phyloP scores from a whole-genome alignment of 2,888 invertebrate genomes.

The Sycophila texana region DNA sequence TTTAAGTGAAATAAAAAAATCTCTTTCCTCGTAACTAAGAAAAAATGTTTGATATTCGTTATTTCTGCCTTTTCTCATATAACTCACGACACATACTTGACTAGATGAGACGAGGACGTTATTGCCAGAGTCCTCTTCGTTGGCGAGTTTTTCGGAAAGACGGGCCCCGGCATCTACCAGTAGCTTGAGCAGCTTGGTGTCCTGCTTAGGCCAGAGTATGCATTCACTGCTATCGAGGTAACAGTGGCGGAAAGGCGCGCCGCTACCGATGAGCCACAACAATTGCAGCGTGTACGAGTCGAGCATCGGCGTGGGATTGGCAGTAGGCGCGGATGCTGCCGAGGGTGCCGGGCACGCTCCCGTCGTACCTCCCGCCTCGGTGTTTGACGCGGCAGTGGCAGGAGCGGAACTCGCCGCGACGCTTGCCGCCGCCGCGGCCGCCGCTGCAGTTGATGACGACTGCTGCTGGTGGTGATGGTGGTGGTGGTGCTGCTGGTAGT shows the following conservation, averaged over 20 bases:
- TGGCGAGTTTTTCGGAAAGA: conserved; percentile 73
- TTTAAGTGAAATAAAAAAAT: too few relatives aligned
- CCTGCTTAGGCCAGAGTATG: conserved; percentile 76
- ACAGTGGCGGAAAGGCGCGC: conserved; percentile 74
- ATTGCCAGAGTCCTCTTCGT: conserved; percentile 71
- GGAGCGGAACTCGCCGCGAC: neutral
- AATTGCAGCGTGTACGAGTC: conserved; percentile 84
- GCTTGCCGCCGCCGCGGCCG: neutral
- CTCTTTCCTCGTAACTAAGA: too few relatives aligned
- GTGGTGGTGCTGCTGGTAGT: conserved; percentile 46
- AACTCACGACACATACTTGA: conserved; percentile 66
- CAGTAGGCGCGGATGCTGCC: neutral
- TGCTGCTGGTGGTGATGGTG: conserved; percentile 30
- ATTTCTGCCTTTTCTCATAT: neutral
- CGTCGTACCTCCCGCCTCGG: conserved; percentile 6
- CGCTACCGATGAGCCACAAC: conserved; percentile 86
- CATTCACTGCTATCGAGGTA: conserved; percentile 72
- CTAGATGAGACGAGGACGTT: conserved; percentile 70
- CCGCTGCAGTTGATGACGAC: too few relatives aligned
- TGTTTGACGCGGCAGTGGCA: neutral
- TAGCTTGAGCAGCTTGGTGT: conserved; percentile 83
- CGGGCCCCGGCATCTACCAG: conserved; percentile 86
- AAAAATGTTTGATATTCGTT: neutral
- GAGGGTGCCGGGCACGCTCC: neutral
- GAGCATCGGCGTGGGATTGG: conserved; percentile 61